A percentile compares a stretch with the other conserved stretches of the same genome.
Evolutionary conservation across 2,113 vertebrate species (phyloP).

Genomic region (Phoenicopterus ruber): DNA sequence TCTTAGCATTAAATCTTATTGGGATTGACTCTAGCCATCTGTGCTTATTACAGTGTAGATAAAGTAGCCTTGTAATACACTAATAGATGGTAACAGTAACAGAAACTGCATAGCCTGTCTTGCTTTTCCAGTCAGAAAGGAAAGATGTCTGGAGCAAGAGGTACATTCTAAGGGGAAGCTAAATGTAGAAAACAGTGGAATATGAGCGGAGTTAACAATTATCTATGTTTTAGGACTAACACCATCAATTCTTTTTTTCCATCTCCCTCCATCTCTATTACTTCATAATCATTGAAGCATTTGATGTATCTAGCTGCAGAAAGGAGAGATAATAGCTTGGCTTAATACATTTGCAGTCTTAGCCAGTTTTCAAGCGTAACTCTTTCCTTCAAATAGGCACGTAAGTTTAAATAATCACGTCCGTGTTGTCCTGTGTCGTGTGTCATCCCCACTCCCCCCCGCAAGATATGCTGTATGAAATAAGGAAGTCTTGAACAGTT

Average conservation of each 20-base stretch:
- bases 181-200: background rate
- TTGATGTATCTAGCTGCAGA: background rate
- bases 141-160: background rate
- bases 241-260: background rate
- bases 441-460: background rate
- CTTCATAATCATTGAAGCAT: background rate
- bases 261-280: background rate
- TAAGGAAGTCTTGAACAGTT: background rate
- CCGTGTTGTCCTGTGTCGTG: accelerated
- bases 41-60: slow-evolving; percentile 42
- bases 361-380: background rate
- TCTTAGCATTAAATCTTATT: slow-evolving; percentile 68
- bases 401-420: background rate
- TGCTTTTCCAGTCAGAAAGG: background rate
- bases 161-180: background rate
- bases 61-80: slow-evolving; percentile 56
- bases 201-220: background rate
- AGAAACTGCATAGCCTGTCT: background rate
- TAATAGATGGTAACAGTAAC: background rate
- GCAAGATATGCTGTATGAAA: background rate
- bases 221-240: background rate
- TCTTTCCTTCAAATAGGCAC: background rate
- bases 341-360: background rate
- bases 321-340: background rate
- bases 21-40: slow-evolving; percentile 64